Evolutionary conservation across 2,113 vertebrate genomes (phyloP), one percentile per base, ranked within the genome.

Genomic region (Aptenodytes forsteri): DNA sequence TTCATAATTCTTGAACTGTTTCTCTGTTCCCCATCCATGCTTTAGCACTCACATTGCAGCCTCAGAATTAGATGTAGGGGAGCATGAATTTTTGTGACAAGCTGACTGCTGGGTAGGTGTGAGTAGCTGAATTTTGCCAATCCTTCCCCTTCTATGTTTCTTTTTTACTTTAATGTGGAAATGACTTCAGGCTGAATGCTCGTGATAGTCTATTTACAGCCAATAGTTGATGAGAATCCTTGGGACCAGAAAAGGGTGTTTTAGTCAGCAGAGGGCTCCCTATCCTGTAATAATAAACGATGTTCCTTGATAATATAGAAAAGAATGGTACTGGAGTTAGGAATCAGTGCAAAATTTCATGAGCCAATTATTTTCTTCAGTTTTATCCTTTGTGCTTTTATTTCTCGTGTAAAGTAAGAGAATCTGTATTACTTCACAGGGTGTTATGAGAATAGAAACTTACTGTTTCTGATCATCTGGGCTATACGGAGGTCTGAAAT

Each of bases 251-350:
- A 76, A 92, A 66, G 50, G 16, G 3, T 13, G 0, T 22, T 95
- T 89, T 67, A n/a, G 62, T 93, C 97, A 95, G 89, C 49, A 98
- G 95, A 95, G 95, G 94, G 94, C 89, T 79, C 81, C 56, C 80
- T 16, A 52, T 55, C 52, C 87, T 89, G 18, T 84, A 47, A 73
- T 17, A 86, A 81, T 66, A 42, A 88, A 29, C 13, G 1, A 5
- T 10, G 19, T 29, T 77, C 20, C 56, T 47, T 67, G 17, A 22
- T 36, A 62, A 34, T 50, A 27, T 4, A n/a, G 64, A 8, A 59
- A 52, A 80, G 78, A 34, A 13, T 3, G 8, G 17, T 22, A 14
- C 42, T 58, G 44, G 10, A 69, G 21, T 42, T 85, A 52, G 44
- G 11, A 72, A 67, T 75, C 40, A 14, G 3, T 87, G 49, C 54